Conservation (phyloP, 2,797 vertebrate species). For the Schizopygopsis pylzovi region DNA sequence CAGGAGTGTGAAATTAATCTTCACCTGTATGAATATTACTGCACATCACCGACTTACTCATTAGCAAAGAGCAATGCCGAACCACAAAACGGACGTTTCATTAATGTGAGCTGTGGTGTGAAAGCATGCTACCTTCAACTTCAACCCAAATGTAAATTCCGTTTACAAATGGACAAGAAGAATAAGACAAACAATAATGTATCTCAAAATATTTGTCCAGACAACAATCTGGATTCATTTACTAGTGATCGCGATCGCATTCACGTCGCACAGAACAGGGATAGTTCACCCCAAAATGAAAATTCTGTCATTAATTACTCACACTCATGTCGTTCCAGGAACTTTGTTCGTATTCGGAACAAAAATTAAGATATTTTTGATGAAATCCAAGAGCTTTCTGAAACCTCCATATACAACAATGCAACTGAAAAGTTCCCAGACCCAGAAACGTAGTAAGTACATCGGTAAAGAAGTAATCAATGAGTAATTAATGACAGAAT, state of each 20-base stretch:
- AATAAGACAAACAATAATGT: neutral
- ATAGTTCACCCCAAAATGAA: too few species aligned
- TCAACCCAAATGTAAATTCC: neutral
- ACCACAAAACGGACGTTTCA: neutral
- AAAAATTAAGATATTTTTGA: too few species aligned
- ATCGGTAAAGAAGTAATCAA: too few species aligned
- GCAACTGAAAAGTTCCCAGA: too few species aligned
- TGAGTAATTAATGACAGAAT: too few species aligned
- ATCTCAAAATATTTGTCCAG: neutral
- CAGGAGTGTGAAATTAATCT: slow-evolving; percentile 31
- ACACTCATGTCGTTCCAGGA: too few species aligned
- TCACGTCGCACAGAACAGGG: too few species aligned
- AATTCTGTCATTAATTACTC: too few species aligned
- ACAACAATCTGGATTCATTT: neutral
- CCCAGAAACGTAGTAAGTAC: too few species aligned
- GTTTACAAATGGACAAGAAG: neutral
- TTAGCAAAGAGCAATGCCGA: slow-evolving; percentile 8
- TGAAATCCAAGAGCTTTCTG: too few species aligned
- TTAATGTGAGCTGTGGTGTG: neutral
- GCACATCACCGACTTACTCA: neutral
- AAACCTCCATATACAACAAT: too few species aligned
- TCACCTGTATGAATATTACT: neutral
- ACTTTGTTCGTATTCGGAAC: too few species aligned
- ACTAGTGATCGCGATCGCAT: neutral
- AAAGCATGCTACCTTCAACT: neutral